A percentile compares a stretch with the other conserved stretches of the same genome.
Evolutionary conservation across 1,140 invertebrate genomes (phyloP).

Genomic region (Lineus longissimus): DNA sequence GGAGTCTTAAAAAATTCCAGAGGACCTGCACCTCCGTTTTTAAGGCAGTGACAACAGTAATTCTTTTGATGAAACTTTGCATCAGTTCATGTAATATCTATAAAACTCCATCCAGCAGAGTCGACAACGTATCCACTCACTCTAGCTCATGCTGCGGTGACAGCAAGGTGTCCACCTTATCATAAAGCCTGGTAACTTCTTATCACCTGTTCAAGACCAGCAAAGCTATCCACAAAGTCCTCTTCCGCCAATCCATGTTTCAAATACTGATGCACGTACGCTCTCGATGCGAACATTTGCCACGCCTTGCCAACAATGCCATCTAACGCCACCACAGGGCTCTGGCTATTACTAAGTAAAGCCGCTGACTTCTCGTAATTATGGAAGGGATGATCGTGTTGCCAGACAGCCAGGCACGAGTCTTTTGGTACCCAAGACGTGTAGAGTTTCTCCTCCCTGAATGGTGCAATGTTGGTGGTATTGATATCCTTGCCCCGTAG

Average conservation of each 20-base stretch:
- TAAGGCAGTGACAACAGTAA: too few species aligned
- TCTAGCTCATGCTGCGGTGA: too few species aligned
- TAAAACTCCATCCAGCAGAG: too few species aligned
- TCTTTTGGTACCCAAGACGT: constrained; percentile 38
- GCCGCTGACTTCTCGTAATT: constrained; percentile 48
- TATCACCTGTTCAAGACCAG: constrained; percentile 49
- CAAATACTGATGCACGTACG: constrained; percentile 53
- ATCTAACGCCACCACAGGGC: constrained; percentile 34
- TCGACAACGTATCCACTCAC: too few species aligned
- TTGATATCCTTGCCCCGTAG: constrained; percentile 40
- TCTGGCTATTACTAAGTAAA: constrained; percentile 45
- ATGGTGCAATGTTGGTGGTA: constrained; percentile 27
- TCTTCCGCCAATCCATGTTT: constrained; percentile 46
- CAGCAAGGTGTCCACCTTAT: background rate
- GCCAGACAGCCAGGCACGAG: constrained; percentile 17
- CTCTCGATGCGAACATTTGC: constrained; percentile 51
- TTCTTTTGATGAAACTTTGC: too few species aligned
- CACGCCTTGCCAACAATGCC: constrained; percentile 47
- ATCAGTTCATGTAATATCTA: too few species aligned
- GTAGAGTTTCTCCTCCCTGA: constrained; percentile 42
- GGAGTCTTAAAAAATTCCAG: too few species aligned
- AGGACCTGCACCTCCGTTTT: too few species aligned
- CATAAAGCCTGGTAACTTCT: constrained; percentile 45
- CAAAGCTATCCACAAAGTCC: constrained; percentile 52
- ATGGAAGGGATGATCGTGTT: constrained; percentile 37